Evolutionary conservation across 2,888 invertebrate species (phyloP), one percentile per base, ranked within the genome.

Genomic region (Lasioglossum pauxillum): DNA sequence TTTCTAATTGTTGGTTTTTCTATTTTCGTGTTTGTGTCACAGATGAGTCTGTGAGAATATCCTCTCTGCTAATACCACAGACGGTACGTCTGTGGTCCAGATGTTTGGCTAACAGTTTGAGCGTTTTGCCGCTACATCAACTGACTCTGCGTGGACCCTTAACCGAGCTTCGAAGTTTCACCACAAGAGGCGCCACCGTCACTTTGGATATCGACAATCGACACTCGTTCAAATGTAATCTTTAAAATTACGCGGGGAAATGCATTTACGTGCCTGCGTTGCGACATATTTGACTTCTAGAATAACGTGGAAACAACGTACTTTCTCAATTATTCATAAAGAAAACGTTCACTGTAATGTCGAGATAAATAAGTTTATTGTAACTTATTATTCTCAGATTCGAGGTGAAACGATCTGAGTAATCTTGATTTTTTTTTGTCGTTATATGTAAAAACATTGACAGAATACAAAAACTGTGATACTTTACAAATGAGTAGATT

Each of bases 331-430:
- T 71, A 44, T 49, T 60, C 1, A 19, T 7, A 41, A 76, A 81
- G 64, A 49, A 14, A 73, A 49, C 19, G 19, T 73, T 76, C 64
- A 71, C 44, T 27, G 35, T 38, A 72, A 60, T 44, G 35, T 84
- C 60, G 75, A 78, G 78, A 78, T 79, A 84, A 84, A 84, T 84
- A 78, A 84, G 84, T 84, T 84, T 84, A 84, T 84, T 84, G 53
- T 38, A 84, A 84, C 78, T 84, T 84, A 67, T 69, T 84, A 73
- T 69, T 79, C 57, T 84, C 84, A 79, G 79, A 84, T 75, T 72
- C 35, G n/a, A n/a, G 41, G 7, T 72, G 53, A 72, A 78, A 67
- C 75, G 46, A 72, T 84, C 78, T 57, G 84, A 84, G 71, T 60
- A 49, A 64, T 73, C 19, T 78, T 57, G 60, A 53, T 75, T 72